These are phyloP conservation scores for Caradrina kadenii DNA, from an alignment of 2,888 invertebrate species.

Conservation along the genomic window DNA sequence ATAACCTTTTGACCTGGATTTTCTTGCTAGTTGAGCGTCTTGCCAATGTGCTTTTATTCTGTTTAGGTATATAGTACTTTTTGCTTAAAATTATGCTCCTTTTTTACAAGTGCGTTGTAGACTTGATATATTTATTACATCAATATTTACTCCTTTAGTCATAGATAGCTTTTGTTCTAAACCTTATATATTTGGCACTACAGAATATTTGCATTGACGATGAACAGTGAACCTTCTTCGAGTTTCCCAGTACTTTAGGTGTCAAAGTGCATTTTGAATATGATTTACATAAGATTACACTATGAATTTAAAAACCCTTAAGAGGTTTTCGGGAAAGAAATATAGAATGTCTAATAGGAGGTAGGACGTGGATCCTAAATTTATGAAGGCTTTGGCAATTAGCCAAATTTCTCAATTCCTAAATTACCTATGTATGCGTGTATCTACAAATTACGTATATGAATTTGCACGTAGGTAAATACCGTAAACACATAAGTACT, in stretches of 20 bases:
- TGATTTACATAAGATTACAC: too few relatives aligned
- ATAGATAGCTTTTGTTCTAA: background rate
- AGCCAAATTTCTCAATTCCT: background rate
- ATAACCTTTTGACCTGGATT: slow-evolving; percentile 51
- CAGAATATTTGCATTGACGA: too few relatives aligned
- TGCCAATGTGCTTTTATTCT: background rate
- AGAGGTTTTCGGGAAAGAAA: too few relatives aligned
- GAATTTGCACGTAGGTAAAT: background rate
- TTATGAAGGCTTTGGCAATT: background rate
- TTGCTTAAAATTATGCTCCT: too few relatives aligned
- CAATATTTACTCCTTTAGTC: background rate
- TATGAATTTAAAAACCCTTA: too few relatives aligned
- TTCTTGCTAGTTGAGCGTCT: background rate
- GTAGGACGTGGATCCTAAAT: too few relatives aligned
- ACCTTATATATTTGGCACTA: background rate
- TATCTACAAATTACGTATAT: background rate
- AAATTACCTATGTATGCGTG: background rate
- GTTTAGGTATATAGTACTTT: background rate
- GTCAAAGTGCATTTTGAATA: too few relatives aligned
- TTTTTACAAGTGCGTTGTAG: background rate
- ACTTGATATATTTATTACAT: background rate
- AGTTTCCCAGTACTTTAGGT: too few relatives aligned
- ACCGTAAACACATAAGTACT: background rate
- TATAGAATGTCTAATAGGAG: too few relatives aligned
- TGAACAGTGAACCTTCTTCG: too few relatives aligned